Conservation (phyloP, 2,113 vertebrate genomes). For the Gobiocypris rarus region DNA sequence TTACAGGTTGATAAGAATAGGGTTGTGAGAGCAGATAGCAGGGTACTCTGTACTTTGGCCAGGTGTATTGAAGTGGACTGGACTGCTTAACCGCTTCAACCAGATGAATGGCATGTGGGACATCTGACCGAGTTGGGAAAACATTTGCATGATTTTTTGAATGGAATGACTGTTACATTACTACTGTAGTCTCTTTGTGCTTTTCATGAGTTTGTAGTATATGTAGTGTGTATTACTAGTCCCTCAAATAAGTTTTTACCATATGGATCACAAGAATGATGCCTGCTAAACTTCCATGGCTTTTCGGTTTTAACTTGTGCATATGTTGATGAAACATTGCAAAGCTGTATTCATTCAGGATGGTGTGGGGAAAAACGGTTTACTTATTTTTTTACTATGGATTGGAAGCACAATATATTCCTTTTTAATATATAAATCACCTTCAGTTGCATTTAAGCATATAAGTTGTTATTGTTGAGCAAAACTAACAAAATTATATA, state of each 20-base stretch:
- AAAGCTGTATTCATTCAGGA: background rate
- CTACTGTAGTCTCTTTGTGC: background rate
- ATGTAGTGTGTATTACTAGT: no score
- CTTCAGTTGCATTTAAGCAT: background rate
- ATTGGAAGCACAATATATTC: background rate
- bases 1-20: slow-evolving; percentile 6
- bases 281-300: background rate
- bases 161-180: background rate
- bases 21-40: slow-evolving; percentile 24
- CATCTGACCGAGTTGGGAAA: background rate
- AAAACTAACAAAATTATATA: background rate
- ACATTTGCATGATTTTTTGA: background rate
- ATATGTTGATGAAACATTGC: background rate
- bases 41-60: slow-evolving; percentile 69
- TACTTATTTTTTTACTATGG: background rate
- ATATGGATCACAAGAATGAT: background rate
- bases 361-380: background rate
- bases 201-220: background rate
- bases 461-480: background rate
- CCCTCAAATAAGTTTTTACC: background rate
- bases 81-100: background rate
- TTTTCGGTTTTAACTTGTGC: background rate
- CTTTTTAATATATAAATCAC: background rate
- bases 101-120: background rate
- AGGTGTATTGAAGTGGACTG: slow-evolving; percentile 53